These are phyloP conservation scores for Harpalus rufipes DNA, from an alignment of 2,888 invertebrate species.

Conservation along the genomic window DNA sequence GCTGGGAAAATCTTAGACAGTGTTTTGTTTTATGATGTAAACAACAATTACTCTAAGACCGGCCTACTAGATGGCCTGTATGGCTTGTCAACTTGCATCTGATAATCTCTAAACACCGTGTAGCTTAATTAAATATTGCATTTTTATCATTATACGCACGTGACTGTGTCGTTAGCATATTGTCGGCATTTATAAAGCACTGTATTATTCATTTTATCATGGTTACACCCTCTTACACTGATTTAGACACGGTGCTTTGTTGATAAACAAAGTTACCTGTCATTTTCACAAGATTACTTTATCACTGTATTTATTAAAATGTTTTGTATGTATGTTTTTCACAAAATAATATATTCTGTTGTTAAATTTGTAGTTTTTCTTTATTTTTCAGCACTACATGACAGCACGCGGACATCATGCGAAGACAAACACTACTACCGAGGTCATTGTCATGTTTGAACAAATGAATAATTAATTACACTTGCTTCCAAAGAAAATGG, in stretches of 20 bases:
- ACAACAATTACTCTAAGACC: conserved; percentile 19
- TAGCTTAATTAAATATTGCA: conserved; percentile 50
- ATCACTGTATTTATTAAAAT: neutral
- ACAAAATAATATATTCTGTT: neutral
- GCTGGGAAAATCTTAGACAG: conserved; percentile 33
- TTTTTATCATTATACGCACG: conserved; percentile 37
- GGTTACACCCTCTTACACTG: conserved; percentile 10
- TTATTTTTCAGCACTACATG: neutral
- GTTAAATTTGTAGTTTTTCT: neutral
- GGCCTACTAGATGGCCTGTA: conserved; percentile 10
- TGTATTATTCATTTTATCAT: neutral
- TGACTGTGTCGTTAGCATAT: conserved; percentile 26
- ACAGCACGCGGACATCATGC: neutral
- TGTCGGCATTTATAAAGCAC: conserved; percentile 23
- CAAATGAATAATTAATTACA: neutral
- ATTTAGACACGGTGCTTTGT: conserved; percentile 18
- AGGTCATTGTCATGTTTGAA: neutral
- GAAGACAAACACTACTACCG: neutral
- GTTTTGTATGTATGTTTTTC: neutral
- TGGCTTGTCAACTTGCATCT: conserved; percentile 45
- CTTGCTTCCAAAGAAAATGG: neutral
- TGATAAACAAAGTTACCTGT: neutral
- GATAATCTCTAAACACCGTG: conserved; percentile 18
- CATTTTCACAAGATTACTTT: neutral
- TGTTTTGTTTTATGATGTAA: conserved; percentile 42